Conservation (phyloP, 2,797 vertebrate genomes). For the Sarcoramphus papa region DNA sequence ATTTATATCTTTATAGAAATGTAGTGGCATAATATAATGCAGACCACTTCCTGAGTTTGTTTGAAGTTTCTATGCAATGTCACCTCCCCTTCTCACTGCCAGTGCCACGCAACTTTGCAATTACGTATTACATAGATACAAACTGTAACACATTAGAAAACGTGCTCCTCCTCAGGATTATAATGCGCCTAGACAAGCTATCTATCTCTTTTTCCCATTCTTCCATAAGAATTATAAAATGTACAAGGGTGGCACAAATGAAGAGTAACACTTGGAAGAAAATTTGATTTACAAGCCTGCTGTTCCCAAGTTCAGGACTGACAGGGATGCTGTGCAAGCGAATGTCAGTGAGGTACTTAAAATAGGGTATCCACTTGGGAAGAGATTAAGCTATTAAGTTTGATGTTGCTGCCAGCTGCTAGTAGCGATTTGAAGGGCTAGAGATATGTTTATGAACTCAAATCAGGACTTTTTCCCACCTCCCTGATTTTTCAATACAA, state of each 20-base stretch:
- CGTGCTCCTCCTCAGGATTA: neutral
- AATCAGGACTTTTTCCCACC: neutral
- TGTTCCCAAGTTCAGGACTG: slow-evolving; percentile 16
- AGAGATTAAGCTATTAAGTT: slow-evolving; percentile 54
- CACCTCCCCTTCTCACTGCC: neutral
- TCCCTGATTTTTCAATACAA: neutral
- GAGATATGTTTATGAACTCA: neutral
- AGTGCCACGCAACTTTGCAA: neutral
- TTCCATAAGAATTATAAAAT: neutral
- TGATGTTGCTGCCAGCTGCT: slow-evolving; percentile 35
- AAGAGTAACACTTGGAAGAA: neutral
- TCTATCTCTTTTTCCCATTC: neutral
- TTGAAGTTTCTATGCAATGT: neutral
- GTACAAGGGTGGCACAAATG: neutral
- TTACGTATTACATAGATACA: neutral
- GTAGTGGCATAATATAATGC: neutral
- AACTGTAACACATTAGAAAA: neutral
- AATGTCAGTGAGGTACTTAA: slow-evolving; percentile 47
- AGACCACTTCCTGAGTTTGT: neutral
- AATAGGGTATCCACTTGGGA: slow-evolving; percentile 54
- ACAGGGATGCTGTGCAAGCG: slow-evolving; percentile 32
- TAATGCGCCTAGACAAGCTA: neutral
- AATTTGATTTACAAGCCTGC: neutral
- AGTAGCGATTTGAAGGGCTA: neutral
- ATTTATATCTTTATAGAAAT: neutral